Percentiles rank a stretch among this genome's conserved stretches.
These are phyloP conservation scores for Urocynchramus pylzowi DNA, from an alignment of 2,113 vertebrate species.

Conservation along the genomic window DNA sequence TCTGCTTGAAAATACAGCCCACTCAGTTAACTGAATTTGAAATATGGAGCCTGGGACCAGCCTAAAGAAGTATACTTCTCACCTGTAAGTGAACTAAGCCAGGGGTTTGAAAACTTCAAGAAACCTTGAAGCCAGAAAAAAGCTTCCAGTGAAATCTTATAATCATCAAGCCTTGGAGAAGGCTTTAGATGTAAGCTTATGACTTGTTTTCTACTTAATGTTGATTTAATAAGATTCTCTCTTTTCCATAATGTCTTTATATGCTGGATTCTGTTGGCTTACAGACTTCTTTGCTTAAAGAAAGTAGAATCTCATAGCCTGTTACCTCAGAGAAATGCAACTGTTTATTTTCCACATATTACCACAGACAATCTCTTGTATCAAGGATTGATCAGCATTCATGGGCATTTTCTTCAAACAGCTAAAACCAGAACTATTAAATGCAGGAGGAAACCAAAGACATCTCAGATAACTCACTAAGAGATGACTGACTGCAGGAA, in stretches of 20 bases:
- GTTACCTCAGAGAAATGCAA: neutral
- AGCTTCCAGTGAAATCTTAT: neutral
- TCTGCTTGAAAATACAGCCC: neutral
- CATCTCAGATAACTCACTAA: neutral
- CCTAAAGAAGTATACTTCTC: neutral
- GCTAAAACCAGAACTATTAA: neutral
- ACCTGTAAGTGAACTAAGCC: neutral
- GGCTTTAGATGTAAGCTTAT: neutral
- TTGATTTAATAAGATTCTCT: neutral
- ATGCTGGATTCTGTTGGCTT: neutral
- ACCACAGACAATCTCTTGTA: neutral
- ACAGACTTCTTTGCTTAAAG: neutral
- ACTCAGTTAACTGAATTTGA: neutral
- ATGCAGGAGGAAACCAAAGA: neutral
- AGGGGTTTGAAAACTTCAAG: neutral
- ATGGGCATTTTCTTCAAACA: neutral
- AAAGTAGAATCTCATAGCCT: neutral
- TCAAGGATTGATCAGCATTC: neutral
- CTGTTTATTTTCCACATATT: neutral
- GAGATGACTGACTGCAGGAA: neutral
- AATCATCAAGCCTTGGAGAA: neutral
- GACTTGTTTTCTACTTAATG: neutral
- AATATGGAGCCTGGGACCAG: neutral
- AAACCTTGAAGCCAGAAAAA: neutral
- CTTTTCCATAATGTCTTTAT: neutral